phyloP scores from a whole-genome alignment of 2,113 vertebrate genomes.

The Corvus moneduloides region DNA sequence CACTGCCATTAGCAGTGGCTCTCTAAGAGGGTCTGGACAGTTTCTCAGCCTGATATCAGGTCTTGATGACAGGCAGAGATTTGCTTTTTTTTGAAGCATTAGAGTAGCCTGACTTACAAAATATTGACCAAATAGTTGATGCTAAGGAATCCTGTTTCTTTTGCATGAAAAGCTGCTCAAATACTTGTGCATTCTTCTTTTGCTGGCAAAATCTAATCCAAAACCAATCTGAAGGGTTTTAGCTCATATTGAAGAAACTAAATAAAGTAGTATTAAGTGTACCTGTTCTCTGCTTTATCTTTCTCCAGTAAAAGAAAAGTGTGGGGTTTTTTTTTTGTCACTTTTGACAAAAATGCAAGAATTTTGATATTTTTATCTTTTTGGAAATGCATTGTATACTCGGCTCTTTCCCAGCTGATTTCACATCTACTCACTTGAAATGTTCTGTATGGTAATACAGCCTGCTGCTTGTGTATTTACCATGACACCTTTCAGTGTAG shows the following conservation, averaged over 20 bases:
- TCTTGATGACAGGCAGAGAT: background rate
- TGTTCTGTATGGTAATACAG: background rate
- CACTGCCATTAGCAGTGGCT: fast-evolving
- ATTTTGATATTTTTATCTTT: background rate
- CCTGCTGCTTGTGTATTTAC: background rate
- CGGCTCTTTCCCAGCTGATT: background rate
- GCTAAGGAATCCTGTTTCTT: background rate
- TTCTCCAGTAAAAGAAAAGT: background rate
- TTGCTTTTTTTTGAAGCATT: background rate
- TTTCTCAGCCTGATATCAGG: background rate
- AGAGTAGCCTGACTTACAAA: background rate
- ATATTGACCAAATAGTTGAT: background rate
- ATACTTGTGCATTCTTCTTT: background rate
- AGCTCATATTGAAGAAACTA: background rate
- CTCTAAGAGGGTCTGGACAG: background rate
- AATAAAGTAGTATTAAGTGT: background rate
- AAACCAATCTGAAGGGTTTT: background rate
- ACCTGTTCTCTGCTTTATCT: background rate
- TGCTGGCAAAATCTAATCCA: background rate
- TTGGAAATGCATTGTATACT: background rate
- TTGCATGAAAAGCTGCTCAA: background rate
- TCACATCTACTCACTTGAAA: background rate
- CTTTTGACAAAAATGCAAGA: background rate
- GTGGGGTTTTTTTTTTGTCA: background rate
- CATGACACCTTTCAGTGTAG: background rate